Evolutionary conservation across 2,113 vertebrate species (phyloP).

Genomic region (Gracilinanus agilis): DNA sequence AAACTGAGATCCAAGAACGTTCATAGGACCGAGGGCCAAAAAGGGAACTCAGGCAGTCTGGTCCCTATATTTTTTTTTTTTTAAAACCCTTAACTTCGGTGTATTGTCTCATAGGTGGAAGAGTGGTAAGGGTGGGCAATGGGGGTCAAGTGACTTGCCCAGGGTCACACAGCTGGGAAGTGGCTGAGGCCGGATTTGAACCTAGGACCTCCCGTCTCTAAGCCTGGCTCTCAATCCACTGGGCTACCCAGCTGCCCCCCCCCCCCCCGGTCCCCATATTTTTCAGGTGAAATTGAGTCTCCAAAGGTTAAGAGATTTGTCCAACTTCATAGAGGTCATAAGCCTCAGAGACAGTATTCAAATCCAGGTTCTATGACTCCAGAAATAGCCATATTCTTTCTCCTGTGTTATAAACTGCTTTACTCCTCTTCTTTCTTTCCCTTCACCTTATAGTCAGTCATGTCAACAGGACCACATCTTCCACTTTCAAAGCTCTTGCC

Average conservation of each 20-base stretch:
- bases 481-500: background rate
- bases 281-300: background rate
- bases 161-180: too few relatives aligned
- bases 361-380: background rate
- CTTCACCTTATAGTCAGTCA: background rate
- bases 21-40: background rate
- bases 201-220: too few relatives aligned
- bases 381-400: background rate
- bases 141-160: too few relatives aligned
- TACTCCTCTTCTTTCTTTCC: background rate
- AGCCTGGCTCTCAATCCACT: too few relatives aligned
- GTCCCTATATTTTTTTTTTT: background rate
- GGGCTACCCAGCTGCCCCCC: too few relatives aligned
- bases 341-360: background rate
- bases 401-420: background rate
- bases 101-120: too few relatives aligned
- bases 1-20: too few relatives aligned
- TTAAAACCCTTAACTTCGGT: too few relatives aligned
- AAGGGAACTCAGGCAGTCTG: background rate
- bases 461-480: background rate
- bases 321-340: background rate
- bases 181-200: too few relatives aligned
- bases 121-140: too few relatives aligned
- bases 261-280: background rate
- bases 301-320: background rate